Conservation (phyloP, 1,140 invertebrate genomes). For the Drosophila murphyi region DNA sequence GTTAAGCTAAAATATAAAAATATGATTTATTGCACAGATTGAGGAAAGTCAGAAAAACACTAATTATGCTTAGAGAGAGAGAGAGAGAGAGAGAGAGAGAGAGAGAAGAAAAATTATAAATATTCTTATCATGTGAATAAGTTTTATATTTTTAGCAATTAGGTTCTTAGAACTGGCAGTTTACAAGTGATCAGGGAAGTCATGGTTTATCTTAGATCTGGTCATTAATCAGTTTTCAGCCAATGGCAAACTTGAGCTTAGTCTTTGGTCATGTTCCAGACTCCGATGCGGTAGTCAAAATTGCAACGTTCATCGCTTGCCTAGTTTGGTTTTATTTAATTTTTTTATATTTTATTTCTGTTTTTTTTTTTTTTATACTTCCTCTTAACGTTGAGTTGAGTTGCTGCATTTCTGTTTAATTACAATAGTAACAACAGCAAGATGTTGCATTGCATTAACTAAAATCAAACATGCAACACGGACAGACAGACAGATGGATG, state of each 20-base stretch:
- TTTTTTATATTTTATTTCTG: constrained; percentile 1
- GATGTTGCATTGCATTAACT: constrained; percentile 74
- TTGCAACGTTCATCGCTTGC: not conserved
- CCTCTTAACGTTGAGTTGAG: constrained; percentile 19
- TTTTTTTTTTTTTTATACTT: constrained; percentile 37
- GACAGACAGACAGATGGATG: constrained; percentile 34
- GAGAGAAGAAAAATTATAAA: not conserved
- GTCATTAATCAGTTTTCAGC: not conserved
- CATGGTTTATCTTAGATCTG: too few species aligned
- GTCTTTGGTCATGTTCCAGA: not conserved
- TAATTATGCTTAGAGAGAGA: not conserved
- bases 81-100: not conserved
- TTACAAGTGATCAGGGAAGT: too few species aligned
- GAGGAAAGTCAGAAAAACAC: too few species aligned
- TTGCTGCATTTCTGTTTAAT: constrained; percentile 46
- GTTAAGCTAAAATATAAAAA: too few species aligned
- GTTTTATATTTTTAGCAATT: too few species aligned
- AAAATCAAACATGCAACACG: constrained; percentile 72
- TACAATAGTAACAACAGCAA: constrained; percentile 52
- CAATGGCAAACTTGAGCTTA: too few species aligned
- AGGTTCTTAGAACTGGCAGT: too few species aligned
- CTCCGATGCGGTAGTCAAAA: not conserved
- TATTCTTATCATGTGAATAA: too few species aligned
- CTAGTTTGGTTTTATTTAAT: not conserved
- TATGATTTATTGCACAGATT: too few species aligned